Base-by-base conservation (phyloP, 2,888 invertebrate species). In the Atrina japonica region DNA sequence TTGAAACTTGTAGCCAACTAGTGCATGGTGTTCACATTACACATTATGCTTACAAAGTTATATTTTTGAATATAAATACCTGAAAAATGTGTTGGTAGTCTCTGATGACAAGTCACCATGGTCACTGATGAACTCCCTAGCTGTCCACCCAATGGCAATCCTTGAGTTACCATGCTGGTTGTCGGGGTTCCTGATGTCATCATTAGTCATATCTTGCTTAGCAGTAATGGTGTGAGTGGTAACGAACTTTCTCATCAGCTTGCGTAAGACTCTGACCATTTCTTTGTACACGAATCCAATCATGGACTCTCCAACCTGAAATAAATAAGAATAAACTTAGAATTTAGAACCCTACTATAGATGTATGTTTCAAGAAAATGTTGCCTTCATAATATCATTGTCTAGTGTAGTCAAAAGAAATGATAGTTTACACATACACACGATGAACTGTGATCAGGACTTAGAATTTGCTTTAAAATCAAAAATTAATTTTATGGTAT, bases 131-230 rank as follows among this genome's bases (percentile, higher is more conserved):
- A 35, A 70, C n/a, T 49, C 35, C 27, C 61, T 66, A 3, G 50
- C 58, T 11, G 18, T 55, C 56, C 49, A 58, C 3, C 63, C 66
- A 40, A 63, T 41, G 14, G 66, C 59, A 11, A 70, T 1, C 1
- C 18, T 14, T 9, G 25, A 16, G 18, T 73, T 40, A 18, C 59
- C 55, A 29, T 66, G 66, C 45, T 73, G 70, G 49, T 66, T 67
- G 0, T 53, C 60, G 30, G 21, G 1, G 23, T 29, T 16, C 29
- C 18, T 63, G 47, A 35, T 64, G 21, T 50, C 40, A 11, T 67
- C 63, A 25, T 45, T 59, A 18, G 67, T 67, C 0, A 72, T 49
- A 25, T 63, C 59, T 41, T 50, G 7, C 21, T 47, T 7, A 16
- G 23, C 18, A 1, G 25, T 59, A 18, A 64, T 73, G 1, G 50